A percentile compares a stretch with the other conserved stretches of the same genome.
Evolutionary conservation across 1,140 invertebrate genomes (phyloP).

Genomic region (Apis laboriosa): DNA sequence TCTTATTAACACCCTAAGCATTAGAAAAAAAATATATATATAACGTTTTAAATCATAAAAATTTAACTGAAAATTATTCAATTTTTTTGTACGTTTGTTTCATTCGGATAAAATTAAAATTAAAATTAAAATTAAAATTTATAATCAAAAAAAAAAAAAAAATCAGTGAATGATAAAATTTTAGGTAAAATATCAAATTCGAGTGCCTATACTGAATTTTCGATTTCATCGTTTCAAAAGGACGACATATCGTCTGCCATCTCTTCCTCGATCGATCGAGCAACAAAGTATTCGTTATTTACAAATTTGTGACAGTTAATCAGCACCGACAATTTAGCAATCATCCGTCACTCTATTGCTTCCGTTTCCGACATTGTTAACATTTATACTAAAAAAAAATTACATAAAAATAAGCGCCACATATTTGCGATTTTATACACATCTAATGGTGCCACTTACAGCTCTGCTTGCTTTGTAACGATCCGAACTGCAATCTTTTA

Average conservation of each 20-base stretch:
- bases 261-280: not conserved
- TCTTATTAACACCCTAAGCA: not conserved
- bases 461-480: not conserved
- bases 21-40: not conserved
- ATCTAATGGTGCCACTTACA: not conserved
- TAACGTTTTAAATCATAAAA: not conserved
- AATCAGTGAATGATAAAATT: not conserved
- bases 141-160: too few species aligned
- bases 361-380: not conserved
- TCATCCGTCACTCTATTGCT: not conserved
- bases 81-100: not conserved
- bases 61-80: not conserved
- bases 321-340: not conserved
- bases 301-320: not conserved
- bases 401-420: slow-evolving; percentile 1
- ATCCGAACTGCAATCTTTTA: not conserved
- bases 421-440: not conserved
- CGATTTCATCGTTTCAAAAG: not conserved
- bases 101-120: not conserved
- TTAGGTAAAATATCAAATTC: not conserved
- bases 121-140: not conserved
- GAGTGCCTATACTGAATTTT: not conserved
- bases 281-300: slow-evolving; percentile 5
- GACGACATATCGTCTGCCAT: not conserved
- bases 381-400: not conserved